Base-by-base conservation (phyloP, 2,888 invertebrate genomes). In the Agrotis clavis region DNA sequence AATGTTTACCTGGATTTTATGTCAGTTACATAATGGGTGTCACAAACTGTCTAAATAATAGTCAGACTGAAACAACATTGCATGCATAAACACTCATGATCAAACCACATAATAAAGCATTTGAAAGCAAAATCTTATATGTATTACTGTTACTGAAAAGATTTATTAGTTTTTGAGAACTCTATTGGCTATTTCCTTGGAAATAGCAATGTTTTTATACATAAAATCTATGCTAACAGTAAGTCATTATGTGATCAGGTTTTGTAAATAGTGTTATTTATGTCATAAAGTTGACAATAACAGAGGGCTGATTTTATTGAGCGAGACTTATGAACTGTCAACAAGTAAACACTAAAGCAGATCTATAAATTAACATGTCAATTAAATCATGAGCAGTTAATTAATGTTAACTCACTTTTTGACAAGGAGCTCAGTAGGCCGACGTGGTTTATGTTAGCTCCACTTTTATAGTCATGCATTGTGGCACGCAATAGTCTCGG, bases 401-500 rank as follows among this genome's bases (percentile, higher is more conserved):
- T 85, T 75, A 73, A 51, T 75, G 75, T 73, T 82, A 90, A 96
- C 95, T 96, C 95, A 96, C 96, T 95, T 95, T 95, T 95, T 86
- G 92, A 90, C 89, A 95, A 92, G 90, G 93, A 93, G 92, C 92
- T 92, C 92, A 94, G 94, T 90, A 94, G 93, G 92, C 94, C 93
- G 93, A 94, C 88, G 92, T 94, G 92, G 93, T 94, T 94, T 93
- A 94, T 88, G 92, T 93, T 93, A 93, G 92, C 92, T 92, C 94
- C 94, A 91, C 92, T 94, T 93, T 94, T 95, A 94, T 92, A 93
- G 90, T 95, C 94, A 91, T 95, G 95, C 95, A 96, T 96, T 92
- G 91, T 95, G 90, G 91, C 92, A 93, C 92, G 90, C 90, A 91
- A 92, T 92, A 90, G 90, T 93, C 91, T 93, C 88, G 90, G 89